Conservation (phyloP, 2,113 vertebrate genomes). For the Peromyscus maniculatus region DNA sequence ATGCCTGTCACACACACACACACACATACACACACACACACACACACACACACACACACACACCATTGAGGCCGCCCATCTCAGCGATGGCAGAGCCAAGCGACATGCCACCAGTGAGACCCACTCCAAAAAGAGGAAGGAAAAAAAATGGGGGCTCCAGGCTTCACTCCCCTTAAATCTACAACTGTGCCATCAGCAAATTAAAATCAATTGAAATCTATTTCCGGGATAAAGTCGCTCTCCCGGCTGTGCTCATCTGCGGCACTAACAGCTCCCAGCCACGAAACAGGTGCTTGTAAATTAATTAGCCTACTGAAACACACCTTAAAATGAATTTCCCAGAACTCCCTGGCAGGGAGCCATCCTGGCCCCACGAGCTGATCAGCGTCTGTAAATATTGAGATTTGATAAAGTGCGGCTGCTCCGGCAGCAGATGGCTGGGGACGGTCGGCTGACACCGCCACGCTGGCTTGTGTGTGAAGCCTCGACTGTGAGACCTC, state of each 20-base stretch:
- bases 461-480: slow-evolving; percentile 89
- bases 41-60: too few relatives aligned
- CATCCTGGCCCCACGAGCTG: slow-evolving; percentile 92
- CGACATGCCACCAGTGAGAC: background rate
- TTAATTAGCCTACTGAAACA: slow-evolving; percentile 95
- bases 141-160: slow-evolving; percentile 49
- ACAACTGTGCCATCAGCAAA: slow-evolving; percentile 87
- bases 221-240: slow-evolving; percentile 88
- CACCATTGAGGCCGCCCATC: background rate
- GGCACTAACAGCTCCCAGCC: slow-evolving; percentile 88
- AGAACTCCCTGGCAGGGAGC: slow-evolving; percentile 92
- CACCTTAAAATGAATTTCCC: slow-evolving; percentile 92
- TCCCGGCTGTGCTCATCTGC: slow-evolving; percentile 88
- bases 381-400: slow-evolving; percentile 97
- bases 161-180: slow-evolving; percentile 82
- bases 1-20: background rate
- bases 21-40: too few relatives aligned
- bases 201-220: slow-evolving; percentile 91
- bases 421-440: slow-evolving; percentile 95
- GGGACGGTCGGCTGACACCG: slow-evolving; percentile 91
- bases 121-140: background rate
- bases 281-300: slow-evolving; percentile 96
- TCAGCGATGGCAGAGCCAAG: background rate
- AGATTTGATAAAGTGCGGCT: slow-evolving; percentile 95
- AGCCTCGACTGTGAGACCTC: slow-evolving; percentile 89